Conservation (phyloP, 2,888 invertebrate genomes). For the Blera fallax region DNA sequence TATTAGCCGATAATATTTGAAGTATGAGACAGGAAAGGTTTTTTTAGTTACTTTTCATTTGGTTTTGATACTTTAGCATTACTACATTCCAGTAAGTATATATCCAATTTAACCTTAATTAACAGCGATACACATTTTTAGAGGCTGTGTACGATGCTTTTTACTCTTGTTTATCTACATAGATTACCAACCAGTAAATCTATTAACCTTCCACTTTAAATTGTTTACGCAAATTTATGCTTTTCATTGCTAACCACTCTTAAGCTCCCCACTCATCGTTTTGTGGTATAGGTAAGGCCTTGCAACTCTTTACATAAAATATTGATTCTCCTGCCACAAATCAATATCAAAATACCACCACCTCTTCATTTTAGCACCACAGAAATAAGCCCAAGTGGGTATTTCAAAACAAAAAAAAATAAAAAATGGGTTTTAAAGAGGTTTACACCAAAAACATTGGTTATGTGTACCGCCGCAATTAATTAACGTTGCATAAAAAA, state of each 20-base stretch:
- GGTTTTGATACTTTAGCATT: too few relatives aligned
- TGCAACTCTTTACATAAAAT: conserved; percentile 15
- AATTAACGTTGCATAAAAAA: conserved; percentile 4
- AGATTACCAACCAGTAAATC: conserved; percentile 16
- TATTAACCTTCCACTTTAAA: conserved; percentile 21
- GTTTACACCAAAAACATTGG: background rate
- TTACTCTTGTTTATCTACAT: background rate
- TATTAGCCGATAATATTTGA: too few relatives aligned
- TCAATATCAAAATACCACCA: background rate
- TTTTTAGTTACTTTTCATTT: too few relatives aligned
- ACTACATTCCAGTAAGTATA: background rate
- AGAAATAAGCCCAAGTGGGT: background rate
- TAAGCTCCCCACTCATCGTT: conserved; percentile 18
- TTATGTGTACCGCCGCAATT: background rate
- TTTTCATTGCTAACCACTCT: conserved; percentile 9
- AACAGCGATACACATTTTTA: background rate
- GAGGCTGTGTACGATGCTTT: background rate
- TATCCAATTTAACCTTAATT: background rate
- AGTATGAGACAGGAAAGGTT: background rate
- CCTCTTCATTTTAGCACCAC: background rate
- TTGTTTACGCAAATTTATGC: background rate
- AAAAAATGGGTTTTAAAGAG: background rate
- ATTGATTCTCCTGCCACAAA: conserved; percentile 27
- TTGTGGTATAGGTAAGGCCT: background rate
- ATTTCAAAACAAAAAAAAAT: background rate